Conservation (phyloP, 2,113 vertebrate genomes). For the Ivindomyrus marchei region DNA sequence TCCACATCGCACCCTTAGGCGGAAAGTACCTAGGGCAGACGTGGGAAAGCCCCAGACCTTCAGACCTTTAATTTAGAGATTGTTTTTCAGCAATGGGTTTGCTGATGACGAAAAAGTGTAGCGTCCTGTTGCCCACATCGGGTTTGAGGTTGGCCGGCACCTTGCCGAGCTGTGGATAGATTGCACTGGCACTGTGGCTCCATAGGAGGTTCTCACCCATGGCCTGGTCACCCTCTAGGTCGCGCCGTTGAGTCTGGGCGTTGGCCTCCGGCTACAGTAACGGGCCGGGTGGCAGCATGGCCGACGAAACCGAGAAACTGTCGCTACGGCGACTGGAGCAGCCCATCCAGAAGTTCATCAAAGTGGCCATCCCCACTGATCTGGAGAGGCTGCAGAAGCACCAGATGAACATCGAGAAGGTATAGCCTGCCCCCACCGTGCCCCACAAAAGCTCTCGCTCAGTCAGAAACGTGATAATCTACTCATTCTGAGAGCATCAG, state of each 20-base stretch:
- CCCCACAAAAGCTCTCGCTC: background rate
- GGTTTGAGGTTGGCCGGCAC: background rate
- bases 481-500: background rate
- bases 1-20: background rate
- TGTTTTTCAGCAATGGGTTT: background rate
- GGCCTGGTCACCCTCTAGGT: background rate
- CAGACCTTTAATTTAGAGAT: background rate
- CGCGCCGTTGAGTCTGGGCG: background rate
- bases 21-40: background rate
- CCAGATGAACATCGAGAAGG: slow-evolving; percentile 95
- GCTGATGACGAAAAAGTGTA: background rate
- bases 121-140: background rate
- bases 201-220: background rate
- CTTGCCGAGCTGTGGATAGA: background rate
- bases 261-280: background rate
- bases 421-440: slow-evolving; percentile 36
- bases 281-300: slow-evolving; percentile 62
- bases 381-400: slow-evolving; percentile 90
- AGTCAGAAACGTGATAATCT: background rate
- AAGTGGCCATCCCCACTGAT: slow-evolving; percentile 93
- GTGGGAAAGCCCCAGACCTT: background rate
- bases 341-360: slow-evolving; percentile 89
- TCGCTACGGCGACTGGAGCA: slow-evolving; percentile 83
- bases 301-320: slow-evolving; percentile 78
- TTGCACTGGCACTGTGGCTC: background rate